Conservation (phyloP, 1,140 invertebrate genomes). For the Metaphire vulgaris region DNA sequence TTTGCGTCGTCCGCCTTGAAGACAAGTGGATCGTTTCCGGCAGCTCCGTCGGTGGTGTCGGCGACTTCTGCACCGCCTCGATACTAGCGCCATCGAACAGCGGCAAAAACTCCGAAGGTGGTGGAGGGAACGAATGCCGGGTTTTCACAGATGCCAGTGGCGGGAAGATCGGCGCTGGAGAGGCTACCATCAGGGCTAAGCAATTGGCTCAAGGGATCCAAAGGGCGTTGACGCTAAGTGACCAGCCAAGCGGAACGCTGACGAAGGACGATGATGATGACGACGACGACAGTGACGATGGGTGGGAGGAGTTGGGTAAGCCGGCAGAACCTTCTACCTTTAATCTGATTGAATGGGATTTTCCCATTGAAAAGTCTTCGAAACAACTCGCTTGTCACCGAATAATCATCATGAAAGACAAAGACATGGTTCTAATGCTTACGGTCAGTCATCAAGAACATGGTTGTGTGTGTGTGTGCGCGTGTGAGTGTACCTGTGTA, state of each 20-base stretch:
- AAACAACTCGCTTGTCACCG: neutral
- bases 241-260: neutral
- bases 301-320: constrained; percentile 3
- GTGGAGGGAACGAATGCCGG: neutral
- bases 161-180: neutral
- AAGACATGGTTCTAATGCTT: constrained; percentile 11
- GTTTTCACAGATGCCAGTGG: neutral
- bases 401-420: constrained; percentile 19
- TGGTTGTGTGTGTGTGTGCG: too few relatives aligned
- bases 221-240: neutral
- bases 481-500: too few relatives aligned
- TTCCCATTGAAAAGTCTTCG: constrained; percentile 1
- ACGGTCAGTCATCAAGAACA: too few relatives aligned
- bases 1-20: neutral
- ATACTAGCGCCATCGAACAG: neutral
- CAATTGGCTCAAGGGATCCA: neutral
- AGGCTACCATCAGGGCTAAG: neutral
- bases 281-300: constrained; percentile 3
- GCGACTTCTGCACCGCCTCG: neutral
- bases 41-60: neutral
- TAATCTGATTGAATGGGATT: constrained; percentile 1
- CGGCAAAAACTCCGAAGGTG: neutral
- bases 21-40: neutral
- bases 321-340: neutral
- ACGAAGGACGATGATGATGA: constrained; percentile 5